Evolutionary conservation across 2,888 invertebrate species (phyloP).

Genomic region (Eupithecia pulchellata): DNA sequence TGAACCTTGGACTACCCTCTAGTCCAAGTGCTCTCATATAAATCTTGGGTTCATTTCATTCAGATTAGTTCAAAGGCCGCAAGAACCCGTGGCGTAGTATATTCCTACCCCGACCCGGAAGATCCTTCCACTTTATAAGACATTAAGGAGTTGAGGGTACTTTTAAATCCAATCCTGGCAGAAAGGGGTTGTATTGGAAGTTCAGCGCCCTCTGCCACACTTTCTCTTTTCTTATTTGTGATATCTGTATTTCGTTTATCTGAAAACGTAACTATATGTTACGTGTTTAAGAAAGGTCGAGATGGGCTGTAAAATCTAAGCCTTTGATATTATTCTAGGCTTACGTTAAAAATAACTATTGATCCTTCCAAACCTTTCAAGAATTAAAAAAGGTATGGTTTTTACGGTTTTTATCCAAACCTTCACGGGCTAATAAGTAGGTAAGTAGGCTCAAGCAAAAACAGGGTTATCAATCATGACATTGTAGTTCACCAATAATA

Average conservation of each 20-base stretch:
- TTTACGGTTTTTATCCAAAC: neutral
- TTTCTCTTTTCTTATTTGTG: constrained; percentile 17
- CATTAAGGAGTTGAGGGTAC: constrained; percentile 36
- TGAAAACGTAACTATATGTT: no score
- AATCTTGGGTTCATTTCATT: neutral
- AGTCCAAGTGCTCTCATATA: neutral
- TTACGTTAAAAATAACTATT: no score
- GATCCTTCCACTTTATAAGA: constrained; percentile 24
- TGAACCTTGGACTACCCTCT: neutral
- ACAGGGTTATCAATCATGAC: constrained; percentile 5
- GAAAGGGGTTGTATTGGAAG: constrained; percentile 29
- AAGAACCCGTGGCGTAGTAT: constrained; percentile 17
- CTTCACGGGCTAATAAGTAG: neutral
- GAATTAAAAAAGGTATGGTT: no score
- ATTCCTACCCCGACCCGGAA: constrained; percentile 15
- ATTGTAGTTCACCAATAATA: neutral
- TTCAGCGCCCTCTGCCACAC: constrained; percentile 31
- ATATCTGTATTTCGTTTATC: no score
- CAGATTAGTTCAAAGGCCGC: constrained; percentile 14
- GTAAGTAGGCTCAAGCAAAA: neutral
- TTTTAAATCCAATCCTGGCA: constrained; percentile 32
- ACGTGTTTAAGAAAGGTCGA: neutral
- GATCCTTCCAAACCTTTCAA: no score
- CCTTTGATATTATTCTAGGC: neutral
- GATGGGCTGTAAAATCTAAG: neutral